Base-by-base conservation (phyloP, 2,797 vertebrate species). In the Rhinogobio ventralis region DNA sequence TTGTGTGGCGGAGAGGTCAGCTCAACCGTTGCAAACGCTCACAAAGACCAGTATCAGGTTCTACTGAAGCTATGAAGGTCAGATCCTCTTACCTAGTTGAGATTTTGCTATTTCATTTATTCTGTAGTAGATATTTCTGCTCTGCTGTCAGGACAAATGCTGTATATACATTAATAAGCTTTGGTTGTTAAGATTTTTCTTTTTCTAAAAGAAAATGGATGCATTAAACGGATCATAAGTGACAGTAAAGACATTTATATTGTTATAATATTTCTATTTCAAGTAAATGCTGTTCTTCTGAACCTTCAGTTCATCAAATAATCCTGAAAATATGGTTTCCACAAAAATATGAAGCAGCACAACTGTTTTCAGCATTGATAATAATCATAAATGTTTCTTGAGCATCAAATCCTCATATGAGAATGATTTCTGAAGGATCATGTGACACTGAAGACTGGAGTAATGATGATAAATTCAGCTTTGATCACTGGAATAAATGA, bases 21-120 rank as follows among this genome's bases (percentile, higher is more conserved):
- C 79, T 82, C 90, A 91, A 93, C 91, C 88, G 91, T 90, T 93
- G 87, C 90, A 80, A 88, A 89, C 88, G 71, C 88, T 88, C 84
- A 87, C 86, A 91, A 92, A 93, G 88, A 90, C 88, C 88, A 7
- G 28, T 39, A 33, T 82, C 90, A 84, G 90, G 87, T 88, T 92
- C 79, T 91, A 91, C 93, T 46, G 67, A 49, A 55, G 57, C 53
- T 15, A 88, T 36, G 81, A 90, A 88, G 49, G 57, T 46, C 80
- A 74, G 83, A 79, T 85, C 62, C 55, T 64, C 36, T 55, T 64
- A 30, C 72, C 25, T 64, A 66, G 68, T 42, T 42, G 39, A 42
- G 39, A 42, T 42, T 42, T 9, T 42, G 39, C 1, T 2, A 10
- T 9, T 42, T 9, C 2, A 2, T 42, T 2, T 42, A 42, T 39